Evolutionary conservation across 2,888 invertebrate species (phyloP), one percentile per base, ranked within the genome.

Genomic region (Leptarthrus brevirostris): DNA sequence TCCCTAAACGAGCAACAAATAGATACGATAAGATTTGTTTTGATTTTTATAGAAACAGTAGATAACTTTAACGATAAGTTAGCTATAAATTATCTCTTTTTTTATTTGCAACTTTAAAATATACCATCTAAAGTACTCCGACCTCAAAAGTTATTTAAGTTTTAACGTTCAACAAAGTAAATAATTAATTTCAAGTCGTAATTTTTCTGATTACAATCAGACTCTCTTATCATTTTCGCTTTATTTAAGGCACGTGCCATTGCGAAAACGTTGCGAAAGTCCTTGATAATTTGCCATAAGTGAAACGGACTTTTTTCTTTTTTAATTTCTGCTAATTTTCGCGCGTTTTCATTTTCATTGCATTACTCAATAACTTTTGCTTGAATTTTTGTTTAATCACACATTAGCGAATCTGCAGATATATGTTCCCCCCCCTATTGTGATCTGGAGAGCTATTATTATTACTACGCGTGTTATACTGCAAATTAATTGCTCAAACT

Each of bases 341-440:
- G 10, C 40, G n/a, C 12, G 8, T 40, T 40, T n/a, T 40, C 40
- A 40, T 40, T 40, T 40, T 40, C 40, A 40, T 40, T 40, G 3
- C 8, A n/a, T 12, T 5, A 58, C 58, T 12, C 20, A 34, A 36
- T 16, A 16, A n/a, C n/a, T 18, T 49, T 8, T 49, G 16, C 20
- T 36, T 16, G 18, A 36, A 40, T 20, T 36, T 20, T 16, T 36
- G 36, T 58, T 36, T 58, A 58, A 16, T 20, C n/a, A 16, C 8
- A 58, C 34, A 40, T 58, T 58, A 58, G 58, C 58, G 20, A n/a
- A n/a, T n/a, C n/a, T n/a, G n/a, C n/a, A n/a, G 10, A 34, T 40
- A 40, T n/a, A 40, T 12, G 16, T 30, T 58, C 58, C 10, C 26
- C 18, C 34, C 58, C 58, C 36, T 36, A 36, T 34, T 58, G 18